Base-by-base conservation (phyloP, 2,888 invertebrate species). In the Drosophila sordidula region DNA sequence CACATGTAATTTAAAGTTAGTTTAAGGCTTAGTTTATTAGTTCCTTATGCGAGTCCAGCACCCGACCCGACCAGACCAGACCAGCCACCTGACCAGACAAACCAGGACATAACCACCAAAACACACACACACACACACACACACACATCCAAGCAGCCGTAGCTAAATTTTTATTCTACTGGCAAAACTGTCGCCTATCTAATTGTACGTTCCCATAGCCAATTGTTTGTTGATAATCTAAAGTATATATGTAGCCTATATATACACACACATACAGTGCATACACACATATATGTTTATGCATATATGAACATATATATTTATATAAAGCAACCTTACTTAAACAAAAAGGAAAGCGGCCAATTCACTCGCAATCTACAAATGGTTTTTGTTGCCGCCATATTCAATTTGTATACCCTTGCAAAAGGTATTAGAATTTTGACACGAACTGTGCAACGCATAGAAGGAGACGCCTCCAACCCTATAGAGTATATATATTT, bases 181-280 rank as follows among this genome's bases (percentile, higher is more conserved):
- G 72, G 46, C 57, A 66, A 66, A 50, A 58, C 41, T 65, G 62
- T 81, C 75, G 77, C 64, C 75, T 61, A 58, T 70, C 58, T 67
- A 75, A 80, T 67, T 76, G 65, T 76, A 81, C 76, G 74, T 80
- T 80, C 80, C 80, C 83, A 82, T 83, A 83, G 83, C 83, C 83
- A 83, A 83, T 83, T 83, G 68, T 76, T 85, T 83, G 85, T 82
- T 84, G 47, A 81, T 79, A 59, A 79, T 56, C 70, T 72, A 68
- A 61, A 56, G 42, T 70, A 51, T 72, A 70, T 52, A 62, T 38
- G 56, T 36, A 39, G n/a, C 49, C 29, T 52, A 63, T 57, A 59
- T 51, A 65, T 45, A 29, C 16, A 57, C 51, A 57, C 51, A 45
- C 12, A 38, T 29, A 34, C 9, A 5, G 51, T 18, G 34, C 6